A percentile compares a stretch with the other conserved stretches of the same genome.
These are phyloP conservation scores for Pomatostomus ruficeps DNA, from an alignment of 2,113 vertebrate species.

Conservation along the genomic window DNA sequence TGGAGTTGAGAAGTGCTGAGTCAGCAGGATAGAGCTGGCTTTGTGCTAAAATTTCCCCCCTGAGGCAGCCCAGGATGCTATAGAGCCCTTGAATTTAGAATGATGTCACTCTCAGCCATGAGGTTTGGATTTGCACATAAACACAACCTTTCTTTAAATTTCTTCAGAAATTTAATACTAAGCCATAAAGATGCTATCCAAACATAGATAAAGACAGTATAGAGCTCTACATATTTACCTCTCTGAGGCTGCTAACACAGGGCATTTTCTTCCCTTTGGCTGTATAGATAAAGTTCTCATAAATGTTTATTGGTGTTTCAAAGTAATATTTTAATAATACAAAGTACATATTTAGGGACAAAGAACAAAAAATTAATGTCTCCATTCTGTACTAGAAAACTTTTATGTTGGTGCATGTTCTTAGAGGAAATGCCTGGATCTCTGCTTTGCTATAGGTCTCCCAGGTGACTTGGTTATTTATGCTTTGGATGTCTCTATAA, in stretches of 20 bases:
- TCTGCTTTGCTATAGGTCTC: background rate
- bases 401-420: background rate
- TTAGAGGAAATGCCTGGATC: background rate
- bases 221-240: background rate
- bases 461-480: background rate
- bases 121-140: constrained; percentile 34
- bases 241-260: background rate
- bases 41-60: background rate
- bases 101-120: background rate
- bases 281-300: background rate
- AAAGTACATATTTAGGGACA: background rate
- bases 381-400: background rate
- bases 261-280: background rate
- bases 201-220: background rate
- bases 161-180: background rate
- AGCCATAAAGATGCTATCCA: background rate
- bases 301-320: background rate
- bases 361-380: background rate
- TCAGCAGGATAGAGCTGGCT: background rate
- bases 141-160: background rate
- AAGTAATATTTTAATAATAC: background rate
- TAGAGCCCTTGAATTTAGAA: background rate
- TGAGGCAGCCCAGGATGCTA: background rate
- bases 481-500: background rate
- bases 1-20: background rate